phyloP scores from a whole-genome alignment of 2,797 vertebrate genomes.

The Acrossocheilus fasciatus region DNA sequence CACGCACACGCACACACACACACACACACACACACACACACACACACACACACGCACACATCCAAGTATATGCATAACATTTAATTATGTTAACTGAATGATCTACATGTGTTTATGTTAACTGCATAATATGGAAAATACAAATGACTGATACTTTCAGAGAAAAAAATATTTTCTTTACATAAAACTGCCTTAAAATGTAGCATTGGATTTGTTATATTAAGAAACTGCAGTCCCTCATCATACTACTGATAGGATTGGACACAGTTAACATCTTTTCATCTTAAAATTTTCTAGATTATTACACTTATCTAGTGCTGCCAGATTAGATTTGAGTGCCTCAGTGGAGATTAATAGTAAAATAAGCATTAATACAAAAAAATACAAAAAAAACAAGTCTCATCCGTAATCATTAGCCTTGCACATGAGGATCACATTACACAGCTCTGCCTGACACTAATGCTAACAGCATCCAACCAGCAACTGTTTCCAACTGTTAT shows the following conservation, averaged over 20 bases:
- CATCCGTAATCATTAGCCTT: not conserved
- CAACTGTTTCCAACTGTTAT: constrained; percentile 18
- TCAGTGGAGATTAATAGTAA: not conserved
- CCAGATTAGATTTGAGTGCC: not conserved
- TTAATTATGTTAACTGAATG: not conserved
- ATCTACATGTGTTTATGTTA: not conserved
- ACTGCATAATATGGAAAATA: not conserved
- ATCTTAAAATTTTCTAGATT: constrained; percentile 26
- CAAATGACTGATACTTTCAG: not conserved
- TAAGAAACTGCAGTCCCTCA: not conserved
- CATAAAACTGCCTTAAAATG: not conserved
- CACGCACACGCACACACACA: too few relatives aligned
- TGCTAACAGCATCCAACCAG: constrained; percentile 2
- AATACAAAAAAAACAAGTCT: not conserved
- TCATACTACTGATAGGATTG: not conserved
- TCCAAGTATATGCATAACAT: not conserved
- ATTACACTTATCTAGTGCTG: not conserved
- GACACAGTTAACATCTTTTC: constrained; percentile 11
- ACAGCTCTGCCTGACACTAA: not conserved
- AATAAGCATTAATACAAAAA: not conserved
- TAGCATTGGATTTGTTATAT: not conserved
- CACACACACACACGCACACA: too few relatives aligned
- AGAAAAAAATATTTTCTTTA: not conserved
- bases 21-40: too few relatives aligned
- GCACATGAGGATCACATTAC: constrained; percentile 28